Percentiles rank a stretch among this genome's conserved stretches.
phyloP scores from a whole-genome alignment of 2,797 vertebrate genomes.

The Molossus molossus region DNA sequence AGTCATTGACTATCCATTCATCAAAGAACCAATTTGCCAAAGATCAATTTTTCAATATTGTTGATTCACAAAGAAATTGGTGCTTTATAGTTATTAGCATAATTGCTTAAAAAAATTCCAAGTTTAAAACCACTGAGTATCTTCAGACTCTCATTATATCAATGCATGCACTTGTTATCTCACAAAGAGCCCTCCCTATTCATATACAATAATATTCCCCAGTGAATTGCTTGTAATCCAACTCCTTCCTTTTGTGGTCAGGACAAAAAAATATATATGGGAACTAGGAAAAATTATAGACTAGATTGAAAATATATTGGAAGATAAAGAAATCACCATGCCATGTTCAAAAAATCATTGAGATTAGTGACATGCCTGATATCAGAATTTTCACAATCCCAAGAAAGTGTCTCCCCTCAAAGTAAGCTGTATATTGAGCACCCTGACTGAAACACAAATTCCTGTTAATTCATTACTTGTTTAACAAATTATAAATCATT shows the following conservation, averaged over 20 bases:
- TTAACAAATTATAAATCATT: constrained; percentile 58
- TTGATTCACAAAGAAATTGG: not conserved
- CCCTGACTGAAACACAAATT: constrained; percentile 2
- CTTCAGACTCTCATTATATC: not conserved
- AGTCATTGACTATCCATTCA: constrained; percentile 16
- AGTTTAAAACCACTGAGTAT: not conserved
- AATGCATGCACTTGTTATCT: not conserved
- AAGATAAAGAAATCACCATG: constrained; percentile 38
- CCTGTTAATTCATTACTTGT: constrained; percentile 7
- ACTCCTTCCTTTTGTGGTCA: not conserved
- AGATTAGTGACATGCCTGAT: not conserved
- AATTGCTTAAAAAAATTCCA: constrained; percentile 54
- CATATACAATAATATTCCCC: not conserved
- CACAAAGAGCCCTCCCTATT: not conserved
- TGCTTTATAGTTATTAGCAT: constrained; percentile 37
- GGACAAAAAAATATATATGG: constrained; percentile 54
- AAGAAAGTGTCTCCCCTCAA: not conserved
- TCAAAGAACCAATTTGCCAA: not conserved
- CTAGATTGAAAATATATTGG: constrained; percentile 26
- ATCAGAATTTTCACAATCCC: not conserved
- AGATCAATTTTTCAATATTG: not conserved
- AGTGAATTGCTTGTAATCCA: not conserved
- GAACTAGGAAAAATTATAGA: constrained; percentile 7
- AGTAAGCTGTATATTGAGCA: constrained; percentile 10
- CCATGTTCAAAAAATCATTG: not conserved